phyloP scores from a whole-genome alignment of 2,113 vertebrate species.

The Chelonoidis abingdonii region DNA sequence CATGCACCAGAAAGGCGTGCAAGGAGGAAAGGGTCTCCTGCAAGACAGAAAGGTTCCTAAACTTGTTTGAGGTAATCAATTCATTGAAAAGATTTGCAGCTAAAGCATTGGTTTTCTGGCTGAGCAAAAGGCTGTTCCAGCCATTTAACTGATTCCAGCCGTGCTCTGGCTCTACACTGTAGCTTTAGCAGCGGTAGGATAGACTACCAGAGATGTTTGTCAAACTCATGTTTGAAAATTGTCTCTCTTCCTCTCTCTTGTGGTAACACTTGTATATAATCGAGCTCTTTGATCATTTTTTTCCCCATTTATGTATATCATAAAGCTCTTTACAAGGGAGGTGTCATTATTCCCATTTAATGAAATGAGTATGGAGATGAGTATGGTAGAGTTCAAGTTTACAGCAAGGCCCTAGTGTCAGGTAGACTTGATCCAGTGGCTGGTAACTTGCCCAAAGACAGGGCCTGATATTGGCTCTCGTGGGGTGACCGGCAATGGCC shows the following conservation, averaged over 20 bases:
- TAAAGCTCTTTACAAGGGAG: fast-evolving
- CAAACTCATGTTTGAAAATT: background rate
- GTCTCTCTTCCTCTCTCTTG: background rate
- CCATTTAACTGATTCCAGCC: background rate
- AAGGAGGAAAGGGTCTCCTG: background rate
- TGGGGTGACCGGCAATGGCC: background rate
- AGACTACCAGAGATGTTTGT: background rate
- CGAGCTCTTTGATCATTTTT: background rate
- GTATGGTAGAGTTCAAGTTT: background rate
- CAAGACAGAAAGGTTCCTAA: background rate
- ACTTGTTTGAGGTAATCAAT: fast-evolving
- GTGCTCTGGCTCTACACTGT: fast-evolving
- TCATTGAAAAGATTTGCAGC: background rate
- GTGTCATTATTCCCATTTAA: background rate
- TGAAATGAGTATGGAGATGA: background rate
- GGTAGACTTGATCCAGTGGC: background rate
- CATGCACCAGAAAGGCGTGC: background rate
- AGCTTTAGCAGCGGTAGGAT: background rate
- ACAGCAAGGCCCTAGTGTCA: background rate
- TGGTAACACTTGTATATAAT: fast-evolving
- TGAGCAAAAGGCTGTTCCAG: background rate
- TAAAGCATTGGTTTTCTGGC: background rate
- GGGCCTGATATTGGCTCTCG: background rate
- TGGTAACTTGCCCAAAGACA: background rate
- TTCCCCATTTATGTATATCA: background rate